Evolutionary conservation across 2,888 invertebrate species (phyloP).

Genomic region (Acleris emargana): DNA sequence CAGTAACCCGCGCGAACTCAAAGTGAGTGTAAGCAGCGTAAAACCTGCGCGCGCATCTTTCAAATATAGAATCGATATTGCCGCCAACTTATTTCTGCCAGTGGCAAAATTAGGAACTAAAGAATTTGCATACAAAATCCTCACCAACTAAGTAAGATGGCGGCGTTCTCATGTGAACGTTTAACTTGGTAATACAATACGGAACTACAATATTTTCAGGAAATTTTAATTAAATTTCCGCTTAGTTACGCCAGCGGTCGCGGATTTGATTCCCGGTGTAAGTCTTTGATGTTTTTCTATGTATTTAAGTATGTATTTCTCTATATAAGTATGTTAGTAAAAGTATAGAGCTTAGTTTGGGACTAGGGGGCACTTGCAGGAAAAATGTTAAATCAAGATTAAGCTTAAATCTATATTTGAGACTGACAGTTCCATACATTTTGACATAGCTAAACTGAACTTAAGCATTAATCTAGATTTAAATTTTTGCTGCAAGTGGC

Average conservation of each 20-base stretch:
- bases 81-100: constrained; percentile 15
- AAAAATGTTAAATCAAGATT: no score
- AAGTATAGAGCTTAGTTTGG: no score
- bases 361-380: no score
- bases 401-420: no score
- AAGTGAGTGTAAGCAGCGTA: constrained; percentile 26
- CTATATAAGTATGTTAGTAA: no score
- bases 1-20: constrained; percentile 20
- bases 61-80: constrained; percentile 23
- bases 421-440: no score
- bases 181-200: constrained; percentile 7
- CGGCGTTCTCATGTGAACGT: neutral
- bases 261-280: no score
- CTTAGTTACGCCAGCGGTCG: neutral
- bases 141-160: neutral
- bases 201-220: constrained; percentile 6
- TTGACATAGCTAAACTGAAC: no score
- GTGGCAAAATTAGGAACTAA: constrained; percentile 8
- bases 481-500: no score
- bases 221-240: constrained; percentile 11
- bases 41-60: constrained; percentile 29
- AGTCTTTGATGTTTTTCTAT: no score
- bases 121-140: neutral
- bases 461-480: no score
- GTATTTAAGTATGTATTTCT: no score